phyloP scores from a whole-genome alignment of 2,797 vertebrate species.

The Peromyscus melanophrys region DNA sequence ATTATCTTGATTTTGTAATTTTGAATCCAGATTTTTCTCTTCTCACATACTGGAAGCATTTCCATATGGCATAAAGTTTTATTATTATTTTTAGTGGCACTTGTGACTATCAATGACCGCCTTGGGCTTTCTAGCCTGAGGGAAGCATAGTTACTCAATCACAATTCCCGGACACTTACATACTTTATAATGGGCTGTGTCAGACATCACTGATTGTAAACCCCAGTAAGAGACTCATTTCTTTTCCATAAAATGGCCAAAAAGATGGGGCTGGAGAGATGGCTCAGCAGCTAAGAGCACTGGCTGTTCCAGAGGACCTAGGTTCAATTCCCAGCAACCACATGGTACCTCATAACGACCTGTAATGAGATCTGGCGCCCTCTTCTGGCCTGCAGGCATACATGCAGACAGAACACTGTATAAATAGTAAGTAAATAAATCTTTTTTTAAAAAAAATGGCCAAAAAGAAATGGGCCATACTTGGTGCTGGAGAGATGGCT shows the following conservation, averaged over 20 bases:
- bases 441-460: too few relatives aligned
- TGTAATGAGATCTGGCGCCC: too few relatives aligned
- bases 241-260: constrained; percentile 29
- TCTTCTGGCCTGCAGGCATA: too few relatives aligned
- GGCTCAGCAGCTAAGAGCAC: background rate
- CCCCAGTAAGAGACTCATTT: constrained; percentile 6
- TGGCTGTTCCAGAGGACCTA: too few relatives aligned
- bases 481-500: background rate
- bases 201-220: constrained; percentile 42
- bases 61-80: constrained; percentile 15
- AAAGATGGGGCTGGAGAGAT: background rate
- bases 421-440: too few relatives aligned
- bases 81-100: background rate
- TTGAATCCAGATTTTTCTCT: constrained; percentile 30
- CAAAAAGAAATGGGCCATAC: background rate
- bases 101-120: background rate
- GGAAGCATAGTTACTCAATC: constrained; percentile 2
- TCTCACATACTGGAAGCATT: constrained; percentile 28
- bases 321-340: too few relatives aligned
- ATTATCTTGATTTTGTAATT: constrained; percentile 1
- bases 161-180: background rate
- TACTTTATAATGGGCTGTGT: background rate
- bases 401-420: too few relatives aligned
- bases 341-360: too few relatives aligned
- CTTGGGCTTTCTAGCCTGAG: background rate